phyloP scores from a whole-genome alignment of 2,113 vertebrate species.

The Grammomys dolichurus region DNA sequence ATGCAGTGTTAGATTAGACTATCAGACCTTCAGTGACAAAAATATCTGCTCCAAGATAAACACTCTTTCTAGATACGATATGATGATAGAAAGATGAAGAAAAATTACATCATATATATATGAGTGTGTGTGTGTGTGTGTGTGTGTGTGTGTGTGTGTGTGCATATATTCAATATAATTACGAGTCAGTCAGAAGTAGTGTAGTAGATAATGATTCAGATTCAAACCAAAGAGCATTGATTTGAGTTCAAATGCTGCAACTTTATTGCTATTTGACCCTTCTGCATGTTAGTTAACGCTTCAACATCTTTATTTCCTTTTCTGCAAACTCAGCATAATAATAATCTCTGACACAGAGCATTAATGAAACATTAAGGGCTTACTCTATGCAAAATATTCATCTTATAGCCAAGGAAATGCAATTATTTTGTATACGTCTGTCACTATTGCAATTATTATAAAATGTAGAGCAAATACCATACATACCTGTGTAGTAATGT shows the following conservation, averaged over 20 bases:
- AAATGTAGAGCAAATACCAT: background rate
- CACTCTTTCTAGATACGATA: background rate
- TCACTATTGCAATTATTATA: background rate
- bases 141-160: background rate
- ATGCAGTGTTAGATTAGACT: background rate
- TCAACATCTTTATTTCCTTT: constrained; percentile 27
- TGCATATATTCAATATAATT: background rate
- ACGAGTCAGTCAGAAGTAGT: background rate
- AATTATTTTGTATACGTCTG: background rate
- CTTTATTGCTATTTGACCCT: background rate
- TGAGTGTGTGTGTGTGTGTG: background rate
- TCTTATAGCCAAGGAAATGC: background rate
- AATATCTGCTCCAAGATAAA: constrained; percentile 15
- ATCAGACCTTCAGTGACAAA: background rate
- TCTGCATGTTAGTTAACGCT: background rate
- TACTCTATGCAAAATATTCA: background rate
- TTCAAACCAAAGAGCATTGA: background rate
- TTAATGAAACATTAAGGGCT: background rate
- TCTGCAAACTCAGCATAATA: constrained; percentile 10
- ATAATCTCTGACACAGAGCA: background rate
- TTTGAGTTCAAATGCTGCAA: background rate
- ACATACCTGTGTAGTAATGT: background rate
- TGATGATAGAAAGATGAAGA: background rate
- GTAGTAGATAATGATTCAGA: background rate
- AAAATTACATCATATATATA: background rate